phyloP scores from a whole-genome alignment of 2,113 vertebrate species.

The Stigmatopora argus region DNA sequence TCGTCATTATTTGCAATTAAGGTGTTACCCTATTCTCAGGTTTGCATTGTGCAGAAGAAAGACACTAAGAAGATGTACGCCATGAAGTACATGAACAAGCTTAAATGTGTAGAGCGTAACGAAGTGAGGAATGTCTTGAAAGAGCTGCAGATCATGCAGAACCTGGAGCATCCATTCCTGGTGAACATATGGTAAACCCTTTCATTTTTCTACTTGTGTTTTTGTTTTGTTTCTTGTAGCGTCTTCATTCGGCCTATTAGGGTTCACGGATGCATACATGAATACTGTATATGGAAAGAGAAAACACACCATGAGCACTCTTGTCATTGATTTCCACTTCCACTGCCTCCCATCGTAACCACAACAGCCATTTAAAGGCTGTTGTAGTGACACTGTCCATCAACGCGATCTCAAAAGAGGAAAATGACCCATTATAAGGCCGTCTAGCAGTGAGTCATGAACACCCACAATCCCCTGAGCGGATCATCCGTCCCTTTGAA shows the following conservation, averaged over 20 bases:
- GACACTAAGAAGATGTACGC: slow-evolving; percentile 99
- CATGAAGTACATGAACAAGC: slow-evolving; percentile 99
- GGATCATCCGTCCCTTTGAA: slow-evolving; percentile 19
- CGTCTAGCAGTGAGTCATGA: slow-evolving; percentile 6
- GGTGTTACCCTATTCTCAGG: slow-evolving; percentile 61
- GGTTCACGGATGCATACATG: not conserved
- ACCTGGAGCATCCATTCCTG: slow-evolving; percentile 90
- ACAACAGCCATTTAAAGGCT: not conserved
- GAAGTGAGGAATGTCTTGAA: slow-evolving; percentile 97
- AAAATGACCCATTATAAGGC: slow-evolving; percentile 6
- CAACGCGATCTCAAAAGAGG: slow-evolving; percentile 5
- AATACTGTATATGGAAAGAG: not conserved
- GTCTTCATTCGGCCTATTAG: not conserved
- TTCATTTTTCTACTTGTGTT: not conserved
- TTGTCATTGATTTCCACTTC: slow-evolving; percentile 10
- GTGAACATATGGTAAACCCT: slow-evolving; percentile 91
- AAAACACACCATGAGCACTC: slow-evolving; percentile 1
- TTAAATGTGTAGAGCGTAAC: slow-evolving; percentile 91
- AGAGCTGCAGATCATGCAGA: slow-evolving; percentile 97
- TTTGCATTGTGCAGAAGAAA: slow-evolving; percentile 96
- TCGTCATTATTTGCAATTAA: too few relatives aligned
- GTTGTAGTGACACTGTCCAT: slow-evolving; percentile 18
- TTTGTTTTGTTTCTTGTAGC: not conserved
- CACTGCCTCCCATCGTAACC: slow-evolving; percentile 5
- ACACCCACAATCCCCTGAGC: slow-evolving; percentile 9